Base-by-base conservation (phyloP, 2,888 invertebrate genomes). In the Lasioglossum zephyrum region DNA sequence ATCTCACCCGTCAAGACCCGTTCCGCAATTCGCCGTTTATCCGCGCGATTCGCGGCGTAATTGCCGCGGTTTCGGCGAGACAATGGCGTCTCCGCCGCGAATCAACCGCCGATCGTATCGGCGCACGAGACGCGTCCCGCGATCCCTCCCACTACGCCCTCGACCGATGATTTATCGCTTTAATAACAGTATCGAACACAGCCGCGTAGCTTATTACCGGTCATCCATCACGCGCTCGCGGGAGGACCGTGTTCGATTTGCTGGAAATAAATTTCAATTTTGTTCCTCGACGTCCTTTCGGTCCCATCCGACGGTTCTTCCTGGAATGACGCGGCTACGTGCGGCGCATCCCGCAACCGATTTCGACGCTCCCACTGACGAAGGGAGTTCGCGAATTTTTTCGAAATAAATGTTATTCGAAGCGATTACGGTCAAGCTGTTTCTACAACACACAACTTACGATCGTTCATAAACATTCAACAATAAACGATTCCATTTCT, bases 101-200 rank as follows among this genome's bases (percentile, higher is more conserved):
- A 74, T 81, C 76, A n/a, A 44, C 36, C 36, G 31, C n/a, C 74
- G 47, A 82, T 70, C 74, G 60, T 47, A 70, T 72, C 69, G 41
- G n/a, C 47, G 18, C 81, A 63, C 73, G 73, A 69, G 57, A 47
- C 73, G 41, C 66, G 36, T 73, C 63, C 22, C 49, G 22, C 31
- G 22, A 31, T 18, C 6, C 73, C 49, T 49, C 73, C 73, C 49
- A 16, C 26, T 49, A 49, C 73, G n/a, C 72, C 44, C n/a, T 36
- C 66, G 49, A 36, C 36, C n/a, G n/a, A 16, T 84, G 84, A 84
- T 84, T 84, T 84, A 77, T 83, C 73, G 73, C 63, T 83, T 73
- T 74, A 84, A 83, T 77, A 73, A 84, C 84, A 84, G 83, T 83
- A 84, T 84, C 84, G 66, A 76, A 72, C 70, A 44, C 73, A 36